A percentile compares a stretch with the other conserved stretches of the same genome.
These are phyloP conservation scores for Amia ocellicauda DNA, from an alignment of 2,113 vertebrate species.

Conservation along the genomic window DNA sequence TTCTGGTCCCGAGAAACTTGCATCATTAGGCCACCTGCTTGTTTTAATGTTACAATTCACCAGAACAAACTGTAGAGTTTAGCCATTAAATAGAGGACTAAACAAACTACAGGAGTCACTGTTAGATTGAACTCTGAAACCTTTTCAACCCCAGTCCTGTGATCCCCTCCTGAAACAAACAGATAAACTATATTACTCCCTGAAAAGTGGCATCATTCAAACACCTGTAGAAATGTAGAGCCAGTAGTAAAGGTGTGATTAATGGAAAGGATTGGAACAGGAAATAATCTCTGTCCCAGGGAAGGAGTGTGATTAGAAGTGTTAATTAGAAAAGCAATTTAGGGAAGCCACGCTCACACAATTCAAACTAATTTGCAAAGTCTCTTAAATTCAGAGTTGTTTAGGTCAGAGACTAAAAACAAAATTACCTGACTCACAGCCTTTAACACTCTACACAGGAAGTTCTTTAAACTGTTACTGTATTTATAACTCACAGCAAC, in stretches of 20 bases:
- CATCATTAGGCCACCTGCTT: too few species aligned
- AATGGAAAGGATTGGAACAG: conserved; percentile 33
- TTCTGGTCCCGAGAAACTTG: too few species aligned
- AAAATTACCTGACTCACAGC: neutral
- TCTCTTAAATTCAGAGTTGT: neutral
- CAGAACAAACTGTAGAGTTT: too few species aligned
- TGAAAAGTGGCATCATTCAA: too few species aligned
- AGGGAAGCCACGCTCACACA: neutral
- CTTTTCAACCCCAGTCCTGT: too few species aligned
- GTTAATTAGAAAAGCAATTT: conserved; percentile 58
- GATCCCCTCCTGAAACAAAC: too few species aligned
- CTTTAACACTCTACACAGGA: neutral
- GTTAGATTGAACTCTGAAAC: conserved; percentile 16
- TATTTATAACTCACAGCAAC: too few species aligned
- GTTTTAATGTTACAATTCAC: too few species aligned
- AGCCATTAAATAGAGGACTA: too few species aligned
- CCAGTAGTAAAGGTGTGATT: conserved; percentile 58
- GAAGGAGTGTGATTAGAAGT: conserved; percentile 54
- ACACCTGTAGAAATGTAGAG: conserved; percentile 39
- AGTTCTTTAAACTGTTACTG: too few species aligned
- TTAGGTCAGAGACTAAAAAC: neutral
- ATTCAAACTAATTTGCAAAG: neutral
- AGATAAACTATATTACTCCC: too few species aligned
- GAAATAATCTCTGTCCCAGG: conserved; percentile 32
- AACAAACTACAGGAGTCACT: too few species aligned